These are phyloP conservation scores for Atlantisia rogersi DNA, from an alignment of 2,113 vertebrate species.

Conservation along the genomic window DNA sequence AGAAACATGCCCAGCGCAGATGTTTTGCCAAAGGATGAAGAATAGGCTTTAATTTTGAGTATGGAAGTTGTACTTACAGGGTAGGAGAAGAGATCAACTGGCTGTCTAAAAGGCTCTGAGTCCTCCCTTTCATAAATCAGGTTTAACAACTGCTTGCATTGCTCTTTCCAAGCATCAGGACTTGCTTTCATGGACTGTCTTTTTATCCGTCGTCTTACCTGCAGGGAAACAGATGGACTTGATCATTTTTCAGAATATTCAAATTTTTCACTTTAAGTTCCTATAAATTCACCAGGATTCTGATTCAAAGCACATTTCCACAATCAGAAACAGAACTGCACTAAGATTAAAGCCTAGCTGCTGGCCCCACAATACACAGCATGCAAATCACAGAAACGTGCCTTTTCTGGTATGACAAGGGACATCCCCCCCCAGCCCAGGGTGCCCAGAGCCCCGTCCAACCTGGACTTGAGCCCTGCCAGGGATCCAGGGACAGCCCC, in stretches of 20 bases:
- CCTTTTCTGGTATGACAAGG: background rate
- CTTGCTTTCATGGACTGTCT: slow-evolving; percentile 75
- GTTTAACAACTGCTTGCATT: slow-evolving; percentile 88
- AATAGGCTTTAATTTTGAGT: background rate
- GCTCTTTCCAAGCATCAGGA: slow-evolving; percentile 83
- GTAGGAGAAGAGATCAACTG: slow-evolving; percentile 88
- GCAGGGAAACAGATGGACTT: background rate
- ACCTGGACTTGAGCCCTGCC: too few species aligned
- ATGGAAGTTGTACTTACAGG: slow-evolving; percentile 75
- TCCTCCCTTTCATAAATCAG: slow-evolving; percentile 89
- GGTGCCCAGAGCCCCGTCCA: too few species aligned
- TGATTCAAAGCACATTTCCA: background rate
- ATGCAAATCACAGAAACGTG: background rate
- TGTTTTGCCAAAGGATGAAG: background rate
- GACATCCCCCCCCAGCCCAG: too few species aligned
- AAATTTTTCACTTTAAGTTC: background rate
- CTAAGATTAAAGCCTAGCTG: background rate
- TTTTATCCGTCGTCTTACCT: slow-evolving; percentile 75
- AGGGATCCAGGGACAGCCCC: too few species aligned
- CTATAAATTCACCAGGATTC: background rate
- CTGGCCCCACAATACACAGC: background rate
- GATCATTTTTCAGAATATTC: background rate
- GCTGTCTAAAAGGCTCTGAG: slow-evolving; percentile 91
- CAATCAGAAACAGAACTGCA: background rate
- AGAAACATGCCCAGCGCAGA: background rate